These are phyloP conservation scores for Rhingia campestris DNA, from an alignment of 2,888 invertebrate species.

Conservation along the genomic window DNA sequence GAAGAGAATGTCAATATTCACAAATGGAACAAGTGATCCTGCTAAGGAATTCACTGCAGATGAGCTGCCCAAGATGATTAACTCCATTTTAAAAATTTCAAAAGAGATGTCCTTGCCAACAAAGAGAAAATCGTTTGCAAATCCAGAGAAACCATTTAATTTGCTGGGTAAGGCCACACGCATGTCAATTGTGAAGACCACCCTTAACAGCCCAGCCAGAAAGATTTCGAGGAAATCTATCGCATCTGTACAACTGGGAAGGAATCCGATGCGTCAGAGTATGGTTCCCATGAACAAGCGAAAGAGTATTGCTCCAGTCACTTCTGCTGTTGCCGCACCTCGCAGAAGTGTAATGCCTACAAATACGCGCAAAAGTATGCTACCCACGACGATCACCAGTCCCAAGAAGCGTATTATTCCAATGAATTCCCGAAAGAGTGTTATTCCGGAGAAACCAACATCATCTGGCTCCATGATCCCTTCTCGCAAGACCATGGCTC, in stretches of 20 bases:
- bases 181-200: slow-evolving; percentile 81
- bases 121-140: slow-evolving; percentile 30
- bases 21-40: background rate
- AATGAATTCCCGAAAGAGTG: slow-evolving; percentile 27
- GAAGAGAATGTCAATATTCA: slow-evolving; percentile 18
- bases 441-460: background rate
- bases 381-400: slow-evolving; percentile 28
- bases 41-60: slow-evolving; percentile 1
- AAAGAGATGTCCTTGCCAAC: slow-evolving; percentile 25
- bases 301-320: background rate
- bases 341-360: slow-evolving; percentile 51
- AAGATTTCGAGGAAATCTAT: slow-evolving; percentile 75
- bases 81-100: slow-evolving; percentile 77
- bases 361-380: slow-evolving; percentile 50
- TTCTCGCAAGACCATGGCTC: slow-evolving; percentile 51
- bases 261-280: background rate
- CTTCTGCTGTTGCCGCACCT: too few relatives aligned
- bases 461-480: background rate
- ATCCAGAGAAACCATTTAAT: slow-evolving; percentile 74
- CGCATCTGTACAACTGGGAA: background rate
- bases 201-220: slow-evolving; percentile 80
- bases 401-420: slow-evolving; percentile 25
- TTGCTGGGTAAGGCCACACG: slow-evolving; percentile 74
- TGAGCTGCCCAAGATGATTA: slow-evolving; percentile 78
- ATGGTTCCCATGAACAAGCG: slow-evolving; percentile 7